Evolutionary conservation across 2,113 vertebrate genomes (phyloP).

Genomic region (Psammodynastes pulverulentus): DNA sequence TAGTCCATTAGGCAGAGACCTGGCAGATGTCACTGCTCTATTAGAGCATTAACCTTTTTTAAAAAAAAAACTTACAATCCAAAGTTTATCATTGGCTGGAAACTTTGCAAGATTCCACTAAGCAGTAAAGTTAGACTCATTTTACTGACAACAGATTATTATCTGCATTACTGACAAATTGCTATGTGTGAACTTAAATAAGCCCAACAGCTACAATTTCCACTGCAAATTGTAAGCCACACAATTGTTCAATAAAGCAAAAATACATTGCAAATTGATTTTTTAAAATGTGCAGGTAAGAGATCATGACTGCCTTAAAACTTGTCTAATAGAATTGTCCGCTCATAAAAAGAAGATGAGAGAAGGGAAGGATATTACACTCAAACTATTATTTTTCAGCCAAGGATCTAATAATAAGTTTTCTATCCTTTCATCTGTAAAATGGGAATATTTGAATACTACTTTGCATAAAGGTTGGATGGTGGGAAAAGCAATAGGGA

Average conservation of each 20-base stretch:
- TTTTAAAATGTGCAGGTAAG: background rate
- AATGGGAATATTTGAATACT: background rate
- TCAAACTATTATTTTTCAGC: background rate
- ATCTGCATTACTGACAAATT: slow-evolving; percentile 5
- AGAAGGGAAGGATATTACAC: background rate
- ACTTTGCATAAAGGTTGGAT: background rate
- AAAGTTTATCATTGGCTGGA: slow-evolving; percentile 3
- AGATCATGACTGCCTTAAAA: background rate
- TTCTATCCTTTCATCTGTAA: background rate
- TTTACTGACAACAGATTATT: background rate
- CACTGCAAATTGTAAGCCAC: background rate
- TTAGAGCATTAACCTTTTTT: background rate
- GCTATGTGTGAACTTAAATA: background rate
- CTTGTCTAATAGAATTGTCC: background rate
- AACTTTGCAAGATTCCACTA: background rate
- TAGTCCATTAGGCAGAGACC: slow-evolving; percentile 1
- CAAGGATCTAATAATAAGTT: too few relatives aligned
- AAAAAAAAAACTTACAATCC: background rate
- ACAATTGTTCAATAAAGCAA: background rate
- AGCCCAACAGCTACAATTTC: background rate
- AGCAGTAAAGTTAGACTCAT: background rate
- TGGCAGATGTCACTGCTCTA: slow-evolving; percentile 1
- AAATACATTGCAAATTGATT: background rate
- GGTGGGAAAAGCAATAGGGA: background rate
- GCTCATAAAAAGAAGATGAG: background rate